phyloP scores from a whole-genome alignment of 2,888 invertebrate genomes.

The Microctonus brassicae region DNA sequence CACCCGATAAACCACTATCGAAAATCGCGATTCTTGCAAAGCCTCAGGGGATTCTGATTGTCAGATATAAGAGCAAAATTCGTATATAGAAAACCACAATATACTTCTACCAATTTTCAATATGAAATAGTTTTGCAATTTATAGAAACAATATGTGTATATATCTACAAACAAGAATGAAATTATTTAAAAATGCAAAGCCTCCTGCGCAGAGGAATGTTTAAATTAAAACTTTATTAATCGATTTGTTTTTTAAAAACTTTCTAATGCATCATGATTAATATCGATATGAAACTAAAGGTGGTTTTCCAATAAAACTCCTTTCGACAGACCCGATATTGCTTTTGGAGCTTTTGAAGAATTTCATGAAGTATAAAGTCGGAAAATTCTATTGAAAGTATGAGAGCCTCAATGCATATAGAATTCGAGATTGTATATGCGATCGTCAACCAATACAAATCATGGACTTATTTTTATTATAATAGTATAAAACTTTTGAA shows the following conservation, averaged over 20 bases:
- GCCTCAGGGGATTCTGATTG: constrained; percentile 21
- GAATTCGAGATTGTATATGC: background rate
- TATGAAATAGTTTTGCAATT: background rate
- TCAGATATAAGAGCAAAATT: constrained; percentile 1
- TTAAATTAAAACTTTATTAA: background rate
- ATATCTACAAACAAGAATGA: background rate
- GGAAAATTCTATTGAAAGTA: background rate
- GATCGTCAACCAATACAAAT: background rate
- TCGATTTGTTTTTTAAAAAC: background rate
- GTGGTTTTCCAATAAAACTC: background rate
- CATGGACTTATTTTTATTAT: background rate
- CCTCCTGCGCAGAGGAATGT: too few relatives aligned
- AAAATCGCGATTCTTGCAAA: constrained; percentile 25
- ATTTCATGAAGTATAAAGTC: background rate
- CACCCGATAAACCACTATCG: constrained; percentile 30
- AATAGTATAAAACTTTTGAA: background rate
- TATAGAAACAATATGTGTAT: background rate
- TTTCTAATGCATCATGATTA: background rate
- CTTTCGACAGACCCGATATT: background rate
- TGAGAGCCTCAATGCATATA: background rate
- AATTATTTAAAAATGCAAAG: background rate
- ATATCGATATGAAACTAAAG: background rate
- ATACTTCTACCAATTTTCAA: background rate
- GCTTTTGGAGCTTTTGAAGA: background rate
- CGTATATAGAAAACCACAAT: background rate